Evolutionary conservation across 1,140 invertebrate genomes (phyloP).

Genomic region (Dinothrombium tinctorium): DNA sequence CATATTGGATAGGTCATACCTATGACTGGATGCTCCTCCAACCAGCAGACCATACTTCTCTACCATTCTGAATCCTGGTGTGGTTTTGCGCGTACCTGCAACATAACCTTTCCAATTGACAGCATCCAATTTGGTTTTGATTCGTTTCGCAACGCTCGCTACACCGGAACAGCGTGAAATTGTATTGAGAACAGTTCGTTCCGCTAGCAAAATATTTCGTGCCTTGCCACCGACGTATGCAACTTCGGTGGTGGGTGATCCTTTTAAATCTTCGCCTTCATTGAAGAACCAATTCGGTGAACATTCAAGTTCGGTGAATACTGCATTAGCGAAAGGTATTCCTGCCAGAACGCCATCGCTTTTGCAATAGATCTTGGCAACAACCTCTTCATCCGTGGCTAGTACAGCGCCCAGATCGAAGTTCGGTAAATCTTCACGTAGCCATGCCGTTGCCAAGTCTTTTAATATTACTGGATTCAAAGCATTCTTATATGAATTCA

Average conservation of each 20-base stretch:
- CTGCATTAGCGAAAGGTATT: conserved; percentile 23
- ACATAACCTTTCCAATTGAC: conserved; percentile 22
- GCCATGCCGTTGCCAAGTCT: conserved; percentile 10
- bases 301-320: conserved; percentile 23
- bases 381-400: conserved; percentile 18
- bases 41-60: conserved; percentile 27
- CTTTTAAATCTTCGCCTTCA: conserved; percentile 19
- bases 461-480: conserved; percentile 11
- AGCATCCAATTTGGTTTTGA: conserved; percentile 8
- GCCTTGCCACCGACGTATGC: conserved; percentile 22
- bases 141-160: conserved; percentile 19
- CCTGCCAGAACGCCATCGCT: conserved; percentile 23
- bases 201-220: conserved; percentile 22
- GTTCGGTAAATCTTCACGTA: conserved; percentile 12
- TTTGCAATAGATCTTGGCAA: conserved; percentile 21
- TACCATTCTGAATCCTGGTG: conserved; percentile 26
- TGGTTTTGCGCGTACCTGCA: conserved; percentile 26
- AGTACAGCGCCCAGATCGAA: conserved; percentile 12
- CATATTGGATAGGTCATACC: conserved; percentile 26
- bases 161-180: conserved; percentile 24
- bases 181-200: conserved; percentile 24
- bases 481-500: no score
- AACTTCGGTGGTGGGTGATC: conserved; percentile 11
- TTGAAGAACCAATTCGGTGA: conserved; percentile 19
- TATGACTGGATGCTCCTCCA: conserved; percentile 23